phyloP scores from a whole-genome alignment of 2,797 vertebrate species.

The Telmatherina bonti region DNA sequence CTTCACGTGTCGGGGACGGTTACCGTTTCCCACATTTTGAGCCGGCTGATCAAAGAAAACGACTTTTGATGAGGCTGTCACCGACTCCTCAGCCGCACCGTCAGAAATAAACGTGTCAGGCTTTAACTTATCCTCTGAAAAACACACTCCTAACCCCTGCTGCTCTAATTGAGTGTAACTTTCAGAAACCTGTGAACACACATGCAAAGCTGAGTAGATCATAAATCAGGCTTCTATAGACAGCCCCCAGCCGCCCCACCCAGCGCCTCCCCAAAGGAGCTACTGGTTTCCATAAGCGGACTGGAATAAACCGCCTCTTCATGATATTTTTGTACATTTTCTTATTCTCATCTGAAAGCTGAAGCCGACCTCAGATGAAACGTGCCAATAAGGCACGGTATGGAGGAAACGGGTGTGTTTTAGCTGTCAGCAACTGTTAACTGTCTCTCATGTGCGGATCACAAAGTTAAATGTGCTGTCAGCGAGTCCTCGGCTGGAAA shows the following conservation, averaged over 20 bases:
- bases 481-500: conserved; percentile 77
- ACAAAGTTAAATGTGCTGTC: conserved; percentile 82
- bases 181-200: conserved; percentile 78
- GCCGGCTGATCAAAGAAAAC: conserved; percentile 81
- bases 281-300: conserved; percentile 65
- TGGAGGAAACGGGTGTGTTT: conserved; percentile 62
- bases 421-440: conserved; percentile 75
- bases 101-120: conserved; percentile 81
- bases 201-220: conserved; percentile 70
- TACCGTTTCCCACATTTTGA: conserved; percentile 77
- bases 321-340: conserved; percentile 50
- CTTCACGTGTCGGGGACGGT: conserved; percentile 77
- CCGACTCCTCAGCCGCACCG: conserved; percentile 71
- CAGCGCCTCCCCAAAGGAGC: conserved; percentile 54
- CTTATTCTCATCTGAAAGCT: conserved; percentile 26
- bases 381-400: conserved; percentile 67
- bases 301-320: conserved; percentile 56
- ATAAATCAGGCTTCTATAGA: conserved; percentile 75
- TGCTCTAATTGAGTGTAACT: conserved; percentile 81
- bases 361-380: conserved; percentile 61
- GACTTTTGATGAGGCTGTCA: conserved; percentile 81
- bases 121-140: conserved; percentile 78
- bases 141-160: conserved; percentile 72
- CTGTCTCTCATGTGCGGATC: conserved; percentile 77
- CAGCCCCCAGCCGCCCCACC: conserved; percentile 39